Percentiles rank a stretch among this genome's conserved stretches.
phyloP scores from a whole-genome alignment of 2,797 vertebrate species.

The Clarias fuscus region DNA sequence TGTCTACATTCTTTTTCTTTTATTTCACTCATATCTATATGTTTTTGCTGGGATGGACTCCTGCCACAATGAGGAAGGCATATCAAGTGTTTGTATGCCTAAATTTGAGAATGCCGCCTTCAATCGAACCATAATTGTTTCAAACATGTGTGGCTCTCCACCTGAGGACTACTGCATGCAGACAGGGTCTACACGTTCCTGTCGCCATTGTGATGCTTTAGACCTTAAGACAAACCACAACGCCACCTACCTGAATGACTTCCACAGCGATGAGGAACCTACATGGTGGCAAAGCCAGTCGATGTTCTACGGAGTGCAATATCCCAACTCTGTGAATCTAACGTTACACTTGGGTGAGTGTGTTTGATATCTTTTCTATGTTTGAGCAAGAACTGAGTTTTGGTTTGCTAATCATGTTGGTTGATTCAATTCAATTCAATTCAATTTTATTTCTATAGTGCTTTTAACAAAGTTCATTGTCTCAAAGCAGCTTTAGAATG shows the following conservation, averaged over 20 bases:
- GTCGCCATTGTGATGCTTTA: constrained; percentile 77
- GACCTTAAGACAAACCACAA: constrained; percentile 77
- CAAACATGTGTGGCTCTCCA: constrained; percentile 82
- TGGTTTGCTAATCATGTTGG: not conserved
- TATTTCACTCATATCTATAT: constrained; percentile 38
- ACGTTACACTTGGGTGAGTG: constrained; percentile 87
- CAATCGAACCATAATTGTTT: constrained; percentile 71
- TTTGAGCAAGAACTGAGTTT: not conserved
- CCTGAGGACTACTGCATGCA: constrained; percentile 92
- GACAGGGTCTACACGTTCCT: constrained; percentile 79
- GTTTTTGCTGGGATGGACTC: constrained; percentile 73
- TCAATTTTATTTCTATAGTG: too few relatives aligned
- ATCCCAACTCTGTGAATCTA: constrained; percentile 88
- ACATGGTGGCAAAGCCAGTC: constrained; percentile 98
- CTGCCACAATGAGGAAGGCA: constrained; percentile 76
- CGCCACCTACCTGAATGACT: constrained; percentile 86
- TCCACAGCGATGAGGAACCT: constrained; percentile 86
- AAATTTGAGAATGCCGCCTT: constrained; percentile 90
- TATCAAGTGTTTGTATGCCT: constrained; percentile 82
- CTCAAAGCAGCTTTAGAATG: too few relatives aligned
- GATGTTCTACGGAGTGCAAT: constrained; percentile 88
- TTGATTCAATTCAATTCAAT: not conserved
- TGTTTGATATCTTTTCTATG: not conserved
- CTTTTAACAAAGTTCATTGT: too few relatives aligned
- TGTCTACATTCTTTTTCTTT: constrained; percentile 55